Evolutionary conservation across 2,797 vertebrate genomes (phyloP).

Genomic region (Gallinago solitaria): DNA sequence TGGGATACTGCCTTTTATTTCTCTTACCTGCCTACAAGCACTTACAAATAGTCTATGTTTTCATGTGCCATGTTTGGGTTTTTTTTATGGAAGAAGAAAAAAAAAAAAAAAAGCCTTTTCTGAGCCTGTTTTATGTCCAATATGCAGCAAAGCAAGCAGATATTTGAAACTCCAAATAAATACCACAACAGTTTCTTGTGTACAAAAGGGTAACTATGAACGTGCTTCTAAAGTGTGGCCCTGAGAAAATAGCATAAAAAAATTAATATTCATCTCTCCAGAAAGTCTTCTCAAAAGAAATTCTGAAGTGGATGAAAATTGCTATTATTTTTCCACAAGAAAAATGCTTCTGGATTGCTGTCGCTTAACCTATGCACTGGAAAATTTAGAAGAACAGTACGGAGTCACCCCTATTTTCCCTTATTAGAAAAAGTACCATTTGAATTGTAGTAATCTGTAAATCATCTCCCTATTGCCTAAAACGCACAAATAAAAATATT

Average conservation of each 20-base stretch:
- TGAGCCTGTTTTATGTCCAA: neutral
- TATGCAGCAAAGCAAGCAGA: neutral
- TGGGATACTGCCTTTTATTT: neutral
- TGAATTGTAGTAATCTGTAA: neutral
- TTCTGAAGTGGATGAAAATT: neutral
- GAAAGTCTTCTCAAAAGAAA: neutral
- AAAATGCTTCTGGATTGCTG: neutral
- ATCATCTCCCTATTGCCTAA: neutral
- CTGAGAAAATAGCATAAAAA: neutral
- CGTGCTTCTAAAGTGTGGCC: neutral
- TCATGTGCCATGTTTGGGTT: neutral
- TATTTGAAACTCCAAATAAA: neutral
- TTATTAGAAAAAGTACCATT: neutral
- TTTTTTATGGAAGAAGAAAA: neutral
- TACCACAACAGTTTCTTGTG: too few species aligned
- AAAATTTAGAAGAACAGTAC: neutral
- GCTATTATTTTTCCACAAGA: neutral
- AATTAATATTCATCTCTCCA: neutral
- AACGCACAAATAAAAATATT: neutral
- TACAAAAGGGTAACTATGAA: neutral
- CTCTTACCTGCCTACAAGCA: neutral
- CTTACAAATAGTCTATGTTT: neutral
- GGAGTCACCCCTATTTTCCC: neutral
- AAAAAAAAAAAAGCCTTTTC: neutral
- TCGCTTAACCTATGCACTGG: neutral